phyloP scores from a whole-genome alignment of 2,888 invertebrate genomes.

The Phanerotoma sp. region DNA sequence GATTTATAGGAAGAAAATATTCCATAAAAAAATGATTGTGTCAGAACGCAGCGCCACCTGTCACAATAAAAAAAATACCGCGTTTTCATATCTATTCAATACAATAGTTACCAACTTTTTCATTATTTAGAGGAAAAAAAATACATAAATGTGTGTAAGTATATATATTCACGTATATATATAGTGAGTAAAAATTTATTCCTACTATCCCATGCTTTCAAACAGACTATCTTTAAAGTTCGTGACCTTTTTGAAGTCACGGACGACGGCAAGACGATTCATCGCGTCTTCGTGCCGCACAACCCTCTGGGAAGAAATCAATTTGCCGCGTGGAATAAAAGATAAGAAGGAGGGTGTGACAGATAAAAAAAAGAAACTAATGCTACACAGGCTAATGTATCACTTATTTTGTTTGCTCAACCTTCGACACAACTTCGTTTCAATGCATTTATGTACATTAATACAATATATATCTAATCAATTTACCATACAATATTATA shows the following conservation, averaged over 20 bases:
- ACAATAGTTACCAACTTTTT: too few species aligned
- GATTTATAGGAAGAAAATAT: too few species aligned
- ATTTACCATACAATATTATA: neutral
- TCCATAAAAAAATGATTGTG: too few species aligned
- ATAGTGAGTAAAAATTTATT: conserved; percentile 34
- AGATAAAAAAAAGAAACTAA: conserved; percentile 35
- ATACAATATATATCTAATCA: neutral
- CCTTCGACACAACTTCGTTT: conserved; percentile 44
- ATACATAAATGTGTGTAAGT: too few species aligned
- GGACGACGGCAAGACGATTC: conserved; percentile 9
- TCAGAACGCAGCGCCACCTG: too few species aligned
- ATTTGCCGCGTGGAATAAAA: conserved; percentile 33
- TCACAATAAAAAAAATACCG: too few species aligned
- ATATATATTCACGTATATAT: too few species aligned
- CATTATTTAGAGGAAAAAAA: too few species aligned
- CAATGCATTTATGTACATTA: neutral
- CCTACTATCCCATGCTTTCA: conserved; percentile 30
- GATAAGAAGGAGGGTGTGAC: conserved; percentile 23
- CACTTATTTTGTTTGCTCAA: conserved; percentile 55
- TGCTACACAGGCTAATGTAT: conserved; percentile 45
- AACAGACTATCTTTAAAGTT: conserved; percentile 10
- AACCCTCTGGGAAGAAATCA: conserved; percentile 31
- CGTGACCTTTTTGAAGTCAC: conserved; percentile 12
- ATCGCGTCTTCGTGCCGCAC: conserved; percentile 11
- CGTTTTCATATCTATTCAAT: too few species aligned